Percentiles rank a stretch among this genome's conserved stretches.
Evolutionary conservation across 2,797 vertebrate species (phyloP).

Genomic region (Phataginus tetradactyla): DNA sequence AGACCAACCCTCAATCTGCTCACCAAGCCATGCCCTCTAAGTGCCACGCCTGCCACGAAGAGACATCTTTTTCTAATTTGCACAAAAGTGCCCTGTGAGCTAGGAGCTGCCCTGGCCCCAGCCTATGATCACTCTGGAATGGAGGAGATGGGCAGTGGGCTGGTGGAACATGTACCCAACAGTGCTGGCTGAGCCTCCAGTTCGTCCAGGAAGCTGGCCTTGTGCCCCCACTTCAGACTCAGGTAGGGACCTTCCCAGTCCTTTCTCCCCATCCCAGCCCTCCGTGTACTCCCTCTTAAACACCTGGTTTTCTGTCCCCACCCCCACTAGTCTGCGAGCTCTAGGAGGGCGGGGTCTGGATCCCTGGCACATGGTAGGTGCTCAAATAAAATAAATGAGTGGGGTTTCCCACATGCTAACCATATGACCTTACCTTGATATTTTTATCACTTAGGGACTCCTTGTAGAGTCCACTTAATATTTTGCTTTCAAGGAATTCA

Average conservation of each 20-base stretch:
- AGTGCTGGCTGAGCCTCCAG: not conserved
- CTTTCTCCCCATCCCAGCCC: rapidly evolving
- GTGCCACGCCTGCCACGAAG: rapidly evolving
- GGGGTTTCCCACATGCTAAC: not conserved
- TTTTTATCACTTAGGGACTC: not conserved
- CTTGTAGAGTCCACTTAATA: not conserved
- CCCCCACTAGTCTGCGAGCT: not conserved
- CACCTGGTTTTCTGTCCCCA: not conserved
- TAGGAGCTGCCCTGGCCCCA: not conserved
- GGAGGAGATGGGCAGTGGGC: not conserved
- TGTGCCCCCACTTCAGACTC: not conserved
- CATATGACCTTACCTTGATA: not conserved
- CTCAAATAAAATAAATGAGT: rapidly evolving
- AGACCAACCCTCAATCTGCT: not conserved
- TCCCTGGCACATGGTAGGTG: not conserved
- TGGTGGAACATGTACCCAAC: rapidly evolving
- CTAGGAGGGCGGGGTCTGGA: not conserved
- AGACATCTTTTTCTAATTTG: not conserved
- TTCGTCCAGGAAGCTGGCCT: not conserved
- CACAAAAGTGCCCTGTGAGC: not conserved
- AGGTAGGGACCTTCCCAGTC: not conserved
- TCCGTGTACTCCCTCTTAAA: rapidly evolving
- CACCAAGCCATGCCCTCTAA: not conserved
- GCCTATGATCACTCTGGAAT: not conserved
- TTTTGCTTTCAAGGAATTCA: not conserved